Percentiles rank a stretch among this genome's conserved stretches.
These are phyloP conservation scores for Embiotoca jacksoni DNA, from an alignment of 2,113 vertebrate genomes.

Conservation along the genomic window DNA sequence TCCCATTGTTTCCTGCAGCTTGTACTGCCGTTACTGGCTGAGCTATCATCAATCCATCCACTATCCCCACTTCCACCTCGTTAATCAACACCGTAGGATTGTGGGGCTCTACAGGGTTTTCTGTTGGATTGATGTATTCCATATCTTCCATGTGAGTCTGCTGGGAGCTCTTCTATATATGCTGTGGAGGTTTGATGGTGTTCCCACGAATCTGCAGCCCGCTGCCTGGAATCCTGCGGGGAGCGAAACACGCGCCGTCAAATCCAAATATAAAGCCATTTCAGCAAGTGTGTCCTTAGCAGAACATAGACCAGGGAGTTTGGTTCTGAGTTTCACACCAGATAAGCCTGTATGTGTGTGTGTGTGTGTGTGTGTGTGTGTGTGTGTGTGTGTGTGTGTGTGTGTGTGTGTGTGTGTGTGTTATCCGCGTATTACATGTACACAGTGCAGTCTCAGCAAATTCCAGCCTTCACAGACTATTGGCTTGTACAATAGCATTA, in stretches of 20 bases:
- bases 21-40: constrained; percentile 11
- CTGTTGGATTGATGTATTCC: constrained; percentile 16
- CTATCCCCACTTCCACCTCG: background rate
- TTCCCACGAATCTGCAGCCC: constrained; percentile 20
- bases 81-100: background rate
- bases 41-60: constrained; percentile 12
- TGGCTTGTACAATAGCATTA: constrained; percentile 77
- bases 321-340: constrained; percentile 24
- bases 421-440: constrained; percentile 39
- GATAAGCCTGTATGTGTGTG: background rate
- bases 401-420: constrained; percentile 20
- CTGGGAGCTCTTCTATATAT: background rate
- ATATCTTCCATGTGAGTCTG: constrained; percentile 14
- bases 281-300: constrained; percentile 1
- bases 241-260: constrained; percentile 23
- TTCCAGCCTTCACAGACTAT: constrained; percentile 78
- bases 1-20: constrained; percentile 9
- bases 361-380: too few relatives aligned
- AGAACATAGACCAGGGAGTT: constrained; percentile 20
- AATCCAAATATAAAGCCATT: constrained; percentile 29
- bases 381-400: too few relatives aligned
- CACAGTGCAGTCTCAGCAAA: constrained; percentile 78
- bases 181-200: constrained; percentile 3
- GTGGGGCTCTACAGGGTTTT: background rate
- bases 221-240: constrained; percentile 10